Evolutionary conservation across 2,113 vertebrate species (phyloP), one percentile per base, ranked within the genome.

Genomic region (Megalops atlanticus): DNA sequence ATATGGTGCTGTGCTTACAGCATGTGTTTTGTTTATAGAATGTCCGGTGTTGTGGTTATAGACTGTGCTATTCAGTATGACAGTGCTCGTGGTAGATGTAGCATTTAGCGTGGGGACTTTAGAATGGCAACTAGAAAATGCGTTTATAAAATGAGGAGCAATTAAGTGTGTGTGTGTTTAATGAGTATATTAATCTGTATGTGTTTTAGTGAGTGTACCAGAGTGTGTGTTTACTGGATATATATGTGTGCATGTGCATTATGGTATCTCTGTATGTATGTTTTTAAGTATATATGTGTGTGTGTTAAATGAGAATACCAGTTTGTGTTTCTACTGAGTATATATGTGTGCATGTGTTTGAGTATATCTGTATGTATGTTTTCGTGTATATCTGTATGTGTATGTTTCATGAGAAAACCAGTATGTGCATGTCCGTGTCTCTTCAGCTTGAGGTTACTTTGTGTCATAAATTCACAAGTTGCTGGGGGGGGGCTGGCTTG

Each of bases 381-480:
- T 45, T 41, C 14, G 24, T 74, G 72, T 14, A 38, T 74, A 15
- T 36, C 2, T 76, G n/a, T 21, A 18, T 18, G 31, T 18, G 35
- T 12, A n/a, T n/a, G 35, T 39, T 72, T 45, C 16, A 24, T 45
- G 73, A 27, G n/a, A 43, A n/a, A n/a, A 4, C 14, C 40, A 27
- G 58, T 43, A 27, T 49, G 10, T 47, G 74, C n/a, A n/a, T n/a
- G n/a, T n/a, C n/a, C n/a, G 52, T 31, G 11, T 27, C 74, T 64
- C 24, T n/a, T 15, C 18, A 27, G 72, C 45, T 7, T n/a, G n/a
- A 41, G 43, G 74, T 47, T 49, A 52, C 27, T 6, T 49, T 76
- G n/a, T 49, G 74, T 76, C 41, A 76, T 76, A 76, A 76, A 76
- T 76, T 49, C 41, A 16, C 43, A 11, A 10, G 18, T 21, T 21